Evolutionary conservation across 2,113 vertebrate species (phyloP), one percentile per base, ranked within the genome.

Genomic region (Otolemur garnettii): DNA sequence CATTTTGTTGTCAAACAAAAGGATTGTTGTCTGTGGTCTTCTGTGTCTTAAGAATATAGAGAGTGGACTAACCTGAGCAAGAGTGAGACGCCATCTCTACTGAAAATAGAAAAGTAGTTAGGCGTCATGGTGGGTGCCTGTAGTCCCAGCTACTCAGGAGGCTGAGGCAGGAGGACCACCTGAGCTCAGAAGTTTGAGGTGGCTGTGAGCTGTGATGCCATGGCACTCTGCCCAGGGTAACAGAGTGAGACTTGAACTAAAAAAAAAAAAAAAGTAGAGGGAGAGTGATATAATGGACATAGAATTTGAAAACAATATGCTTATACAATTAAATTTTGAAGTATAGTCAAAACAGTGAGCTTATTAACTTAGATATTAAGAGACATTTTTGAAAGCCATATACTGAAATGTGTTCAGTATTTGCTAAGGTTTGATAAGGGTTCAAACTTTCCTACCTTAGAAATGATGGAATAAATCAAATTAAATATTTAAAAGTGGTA

Each of bases 41-140:
- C n/a, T 91, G 8, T 57, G 17, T 91, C 42, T 92, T 81, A n/a
- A 96, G 95, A 94, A 90, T 81, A 50, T 53, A 68, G 60, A 94
- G 19, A 38, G 15, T 33, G 24, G 45, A 50, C 45, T 10, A 50
- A 7, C 5, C 45, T 45, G 45, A 45, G 45, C 7, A 50, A 50
- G 45, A 50, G 45, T 50, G 45, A 50, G 45, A 50, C 45, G 1
- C 45, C 8, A 10, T 50, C 45, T 50, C 45, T 50, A 50, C 8
- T 8, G 45, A 50, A 50, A 50, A 50, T 50, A 50, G 45, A 50
- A 50, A 50, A 10, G 45, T 50, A 50, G 45, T 2, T 7, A 50
- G 45, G 45, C 8, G 45, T 50, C 45, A 50, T 50, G 45, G 45
- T 50, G 45, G 45, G 45, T 9, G 10, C 45, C 45, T 50, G 45